Evolutionary conservation across 1,140 invertebrate species (phyloP).

Genomic region (Brachionus rubens): DNA sequence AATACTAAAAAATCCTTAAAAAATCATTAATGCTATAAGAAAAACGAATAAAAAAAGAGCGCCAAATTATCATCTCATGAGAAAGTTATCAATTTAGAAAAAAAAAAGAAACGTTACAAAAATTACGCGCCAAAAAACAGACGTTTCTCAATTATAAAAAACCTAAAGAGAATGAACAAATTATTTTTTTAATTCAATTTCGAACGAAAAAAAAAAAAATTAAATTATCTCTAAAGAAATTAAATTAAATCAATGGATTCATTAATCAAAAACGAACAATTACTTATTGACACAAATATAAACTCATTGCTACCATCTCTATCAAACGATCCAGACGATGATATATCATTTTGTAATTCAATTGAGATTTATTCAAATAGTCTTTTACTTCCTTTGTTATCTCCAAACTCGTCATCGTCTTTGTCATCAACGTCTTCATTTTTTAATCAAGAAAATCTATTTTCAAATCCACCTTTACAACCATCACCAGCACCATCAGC

Average conservation of each 20-base stretch:
- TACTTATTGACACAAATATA: neutral
- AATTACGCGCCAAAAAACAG: no score
- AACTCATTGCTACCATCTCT: neutral
- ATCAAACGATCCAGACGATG: conserved; percentile 8
- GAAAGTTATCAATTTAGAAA: no score
- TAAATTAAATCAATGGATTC: conserved; percentile 21
- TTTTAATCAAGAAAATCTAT: neutral
- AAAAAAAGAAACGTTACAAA: no score
- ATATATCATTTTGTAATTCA: neutral
- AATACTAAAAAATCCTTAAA: no score
- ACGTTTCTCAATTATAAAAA: no score
- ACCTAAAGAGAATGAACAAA: no score
- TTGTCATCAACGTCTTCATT: conserved; percentile 12
- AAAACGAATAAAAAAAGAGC: no score
- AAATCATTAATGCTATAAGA: no score
- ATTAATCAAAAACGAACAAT: conserved; percentile 11
- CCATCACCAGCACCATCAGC: conserved; percentile 24
- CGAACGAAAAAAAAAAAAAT: neutral
- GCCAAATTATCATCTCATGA: no score
- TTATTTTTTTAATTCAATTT: no score
- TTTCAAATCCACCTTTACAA: neutral
- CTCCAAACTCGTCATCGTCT: neutral
- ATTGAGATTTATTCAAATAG: neutral
- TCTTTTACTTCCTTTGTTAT: neutral
- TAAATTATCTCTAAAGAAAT: neutral